Evolutionary conservation across 1,140 invertebrate species (phyloP), one percentile per base, ranked within the genome.

Genomic region (Panulirus ornatus): DNA sequence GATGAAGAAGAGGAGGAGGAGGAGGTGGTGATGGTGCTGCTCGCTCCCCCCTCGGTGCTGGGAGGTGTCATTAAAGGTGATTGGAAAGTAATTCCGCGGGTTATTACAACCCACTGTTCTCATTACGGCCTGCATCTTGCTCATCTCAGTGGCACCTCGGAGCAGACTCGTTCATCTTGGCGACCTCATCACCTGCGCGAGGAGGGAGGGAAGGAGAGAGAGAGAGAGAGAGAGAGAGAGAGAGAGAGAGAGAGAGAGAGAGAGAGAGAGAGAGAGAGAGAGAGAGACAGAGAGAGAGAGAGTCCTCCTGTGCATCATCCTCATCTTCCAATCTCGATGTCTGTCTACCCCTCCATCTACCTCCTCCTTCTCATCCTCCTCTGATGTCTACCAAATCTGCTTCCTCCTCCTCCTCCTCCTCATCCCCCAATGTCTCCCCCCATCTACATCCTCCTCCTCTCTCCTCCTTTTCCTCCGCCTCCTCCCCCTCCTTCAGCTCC

Each of bases 71-170:
- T 85, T 85, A 85, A 85, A 85, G 83, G 83, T 85, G 83, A 85
- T 85, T 85, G 83, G 83, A 85, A 85, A 85, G 83, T 85, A 85
- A 85, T 85, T 85, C 70, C 73, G 83, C 66, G 83, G 83, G 82
- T 85, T 85, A 85, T 85, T 85, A 85, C 83, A 85, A 85, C 75
- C 83, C 75, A 85, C 83, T 85, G 83, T 85, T 73, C 83, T 85
- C 83, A 85, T 85, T 85, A 85, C 83, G 30, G 83, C 66, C 83
- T 85, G 83, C 83, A 85, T 85, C 83, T 85, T 75, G 70, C 83
- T 85, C 83, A 85, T 85, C 70, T 47, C 71, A 2, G 63, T 38
- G 2, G 2, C 36, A 2, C 8, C n/a, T 42, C 42, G 47, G 75
- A 78, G 75, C 42, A 78, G 27, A 40, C 75, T 78, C 75, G 38